Percentiles rank a stretch among this genome's conserved stretches.
Evolutionary conservation across 2,797 vertebrate genomes (phyloP).

Genomic region (Pangasius krempfi): DNA sequence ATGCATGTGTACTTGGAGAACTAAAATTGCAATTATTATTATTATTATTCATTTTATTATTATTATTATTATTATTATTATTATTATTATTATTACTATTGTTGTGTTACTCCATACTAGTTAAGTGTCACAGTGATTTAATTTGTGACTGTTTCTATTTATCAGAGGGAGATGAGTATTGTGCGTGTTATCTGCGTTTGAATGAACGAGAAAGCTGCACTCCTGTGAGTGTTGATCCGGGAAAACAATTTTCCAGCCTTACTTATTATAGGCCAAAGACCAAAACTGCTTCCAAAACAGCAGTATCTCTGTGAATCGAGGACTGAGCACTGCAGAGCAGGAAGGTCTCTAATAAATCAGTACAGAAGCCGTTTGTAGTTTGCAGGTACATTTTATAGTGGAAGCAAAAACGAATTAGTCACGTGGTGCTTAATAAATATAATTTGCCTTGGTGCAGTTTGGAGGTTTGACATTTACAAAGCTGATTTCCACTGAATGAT

Average conservation of each 20-base stretch:
- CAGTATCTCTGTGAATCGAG: background rate
- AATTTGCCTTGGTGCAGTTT: constrained; percentile 51
- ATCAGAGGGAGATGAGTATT: background rate
- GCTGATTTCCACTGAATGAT: background rate
- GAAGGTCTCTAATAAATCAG: background rate
- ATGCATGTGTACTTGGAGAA: constrained; percentile 83
- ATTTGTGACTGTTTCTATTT: constrained; percentile 1
- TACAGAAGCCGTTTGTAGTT: background rate
- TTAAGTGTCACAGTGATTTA: constrained; percentile 17
- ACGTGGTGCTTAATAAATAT: constrained; percentile 63
- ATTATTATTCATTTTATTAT: constrained; percentile 31
- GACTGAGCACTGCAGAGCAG: background rate
- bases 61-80: constrained; percentile 63
- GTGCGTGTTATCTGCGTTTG: background rate
- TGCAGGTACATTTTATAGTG: background rate
- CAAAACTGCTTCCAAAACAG: background rate
- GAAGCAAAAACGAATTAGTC: background rate
- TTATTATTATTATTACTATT: constrained; percentile 60
- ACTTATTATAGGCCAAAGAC: background rate
- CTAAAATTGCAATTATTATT: background rate
- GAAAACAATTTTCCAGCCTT: background rate
- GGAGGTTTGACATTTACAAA: background rate
- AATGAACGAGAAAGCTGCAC: background rate
- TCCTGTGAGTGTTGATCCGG: background rate
- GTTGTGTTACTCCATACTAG: constrained; percentile 17